These are phyloP conservation scores for Psittacula derbiana DNA, from an alignment of 2,797 vertebrate genomes.

Conservation along the genomic window DNA sequence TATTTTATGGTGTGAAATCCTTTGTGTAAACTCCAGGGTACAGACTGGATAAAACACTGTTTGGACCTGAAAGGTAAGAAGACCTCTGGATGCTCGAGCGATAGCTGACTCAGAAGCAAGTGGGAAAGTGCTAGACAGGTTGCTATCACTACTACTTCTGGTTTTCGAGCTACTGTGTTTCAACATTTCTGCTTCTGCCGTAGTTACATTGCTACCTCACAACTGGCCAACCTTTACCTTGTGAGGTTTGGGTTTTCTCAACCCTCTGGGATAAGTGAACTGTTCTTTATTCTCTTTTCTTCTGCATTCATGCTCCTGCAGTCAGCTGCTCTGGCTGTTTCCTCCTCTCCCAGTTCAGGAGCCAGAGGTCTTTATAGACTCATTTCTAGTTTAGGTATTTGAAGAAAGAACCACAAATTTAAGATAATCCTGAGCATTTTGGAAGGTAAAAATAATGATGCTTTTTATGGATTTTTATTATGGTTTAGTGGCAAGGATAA, in stretches of 20 bases:
- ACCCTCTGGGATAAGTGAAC: fast-evolving
- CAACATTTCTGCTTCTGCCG: background rate
- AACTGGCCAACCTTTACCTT: background rate
- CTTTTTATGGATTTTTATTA: background rate
- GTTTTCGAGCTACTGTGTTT: background rate
- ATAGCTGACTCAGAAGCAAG: background rate
- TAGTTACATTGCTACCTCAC: fast-evolving
- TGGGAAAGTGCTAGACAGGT: background rate
- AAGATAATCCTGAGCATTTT: background rate
- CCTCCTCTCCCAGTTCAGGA: background rate
- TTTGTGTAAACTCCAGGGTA: background rate
- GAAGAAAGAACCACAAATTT: background rate
- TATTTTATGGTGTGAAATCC: background rate
- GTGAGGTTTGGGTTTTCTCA: background rate
- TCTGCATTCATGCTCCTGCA: background rate
- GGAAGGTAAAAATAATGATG: background rate
- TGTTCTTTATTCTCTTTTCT: background rate
- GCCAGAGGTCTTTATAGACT: background rate
- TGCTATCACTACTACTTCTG: background rate
- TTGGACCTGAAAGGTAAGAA: background rate
- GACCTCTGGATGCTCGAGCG: background rate
- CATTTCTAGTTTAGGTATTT: background rate
- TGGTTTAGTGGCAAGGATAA: background rate
- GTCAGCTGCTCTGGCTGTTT: background rate
- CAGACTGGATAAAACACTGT: background rate